These are phyloP conservation scores for Sebastes miniatus DNA, from an alignment of 2,797 vertebrate genomes.

Conservation along the genomic window DNA sequence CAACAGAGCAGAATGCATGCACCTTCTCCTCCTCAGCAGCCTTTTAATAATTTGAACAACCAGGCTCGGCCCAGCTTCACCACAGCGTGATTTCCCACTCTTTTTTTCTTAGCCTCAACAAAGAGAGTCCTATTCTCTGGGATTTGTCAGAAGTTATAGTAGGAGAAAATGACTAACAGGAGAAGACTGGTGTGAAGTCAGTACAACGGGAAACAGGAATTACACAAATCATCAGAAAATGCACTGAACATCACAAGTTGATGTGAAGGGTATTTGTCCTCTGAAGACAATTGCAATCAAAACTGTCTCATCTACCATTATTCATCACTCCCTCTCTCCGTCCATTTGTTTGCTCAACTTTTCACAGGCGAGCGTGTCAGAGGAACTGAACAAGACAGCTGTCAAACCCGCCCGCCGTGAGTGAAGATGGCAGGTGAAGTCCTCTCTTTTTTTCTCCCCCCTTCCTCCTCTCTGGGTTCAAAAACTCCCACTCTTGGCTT, in stretches of 20 bases:
- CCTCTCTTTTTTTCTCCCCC: slow-evolving; percentile 53
- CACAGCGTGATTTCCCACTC: slow-evolving; percentile 47
- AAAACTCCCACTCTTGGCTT: slow-evolving; percentile 17
- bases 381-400: slow-evolving; percentile 81
- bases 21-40: slow-evolving; percentile 52
- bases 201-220: background rate
- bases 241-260: slow-evolving; percentile 17
- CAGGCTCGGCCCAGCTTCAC: slow-evolving; percentile 39
- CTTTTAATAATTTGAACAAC: slow-evolving; percentile 69
- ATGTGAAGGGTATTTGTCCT: slow-evolving; percentile 15
- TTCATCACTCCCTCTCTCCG: slow-evolving; percentile 62
- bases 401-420: slow-evolving; percentile 84
- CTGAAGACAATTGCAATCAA: slow-evolving; percentile 23
- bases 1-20: slow-evolving; percentile 39
- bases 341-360: slow-evolving; percentile 81
- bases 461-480: slow-evolving; percentile 8
- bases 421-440: slow-evolving; percentile 91
- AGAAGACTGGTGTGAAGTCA: slow-evolving; percentile 12
- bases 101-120: slow-evolving; percentile 60
- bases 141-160: slow-evolving; percentile 45
- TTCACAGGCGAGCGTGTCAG: slow-evolving; percentile 70
- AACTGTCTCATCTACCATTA: slow-evolving; percentile 26
- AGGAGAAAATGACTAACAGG: slow-evolving; percentile 16
- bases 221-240: background rate
- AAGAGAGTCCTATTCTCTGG: slow-evolving; percentile 25